Conservation (phyloP, 2,888 invertebrate genomes). For the Achlya flavicornis region DNA sequence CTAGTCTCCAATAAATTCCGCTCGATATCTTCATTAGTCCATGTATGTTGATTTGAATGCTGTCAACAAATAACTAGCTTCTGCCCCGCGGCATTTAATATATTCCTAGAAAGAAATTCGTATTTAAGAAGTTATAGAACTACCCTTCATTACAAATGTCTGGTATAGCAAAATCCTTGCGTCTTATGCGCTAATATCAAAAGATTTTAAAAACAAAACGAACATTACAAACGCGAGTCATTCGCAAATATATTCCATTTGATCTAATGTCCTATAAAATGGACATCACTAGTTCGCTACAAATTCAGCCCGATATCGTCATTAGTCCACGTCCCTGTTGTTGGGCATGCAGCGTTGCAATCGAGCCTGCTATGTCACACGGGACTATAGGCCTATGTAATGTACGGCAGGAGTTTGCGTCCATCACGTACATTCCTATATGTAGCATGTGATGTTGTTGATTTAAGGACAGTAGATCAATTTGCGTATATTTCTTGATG, state of each 20-base stretch:
- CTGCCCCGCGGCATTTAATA: too few species aligned
- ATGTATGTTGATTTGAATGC: not conserved
- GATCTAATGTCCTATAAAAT: not conserved
- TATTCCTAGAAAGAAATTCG: too few species aligned
- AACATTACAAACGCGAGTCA: too few species aligned
- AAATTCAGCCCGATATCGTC: slow-evolving; percentile 42
- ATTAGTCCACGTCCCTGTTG: slow-evolving; percentile 42
- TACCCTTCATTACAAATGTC: too few species aligned
- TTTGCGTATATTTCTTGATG: not conserved
- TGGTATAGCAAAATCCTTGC: too few species aligned
- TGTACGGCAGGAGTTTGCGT: slow-evolving; percentile 56
- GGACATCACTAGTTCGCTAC: slow-evolving; percentile 18
- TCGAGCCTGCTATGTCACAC: slow-evolving; percentile 53
- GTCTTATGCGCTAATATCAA: too few species aligned
- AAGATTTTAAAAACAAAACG: too few species aligned
- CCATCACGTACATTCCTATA: slow-evolving; percentile 53
- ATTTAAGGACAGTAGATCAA: not conserved
- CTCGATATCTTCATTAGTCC: slow-evolving; percentile 8
- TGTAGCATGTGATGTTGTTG: slow-evolving; percentile 20
- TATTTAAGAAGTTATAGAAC: too few species aligned
- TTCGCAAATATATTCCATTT: too few species aligned
- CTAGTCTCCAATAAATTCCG: not conserved
- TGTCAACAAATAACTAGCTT: not conserved
- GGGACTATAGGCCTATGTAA: slow-evolving; percentile 48
- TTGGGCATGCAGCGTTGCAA: slow-evolving; percentile 64